A percentile compares a stretch with the other conserved stretches of the same genome.
Evolutionary conservation across 2,888 invertebrate genomes (phyloP).

Genomic region (Conchocele bisecta): DNA sequence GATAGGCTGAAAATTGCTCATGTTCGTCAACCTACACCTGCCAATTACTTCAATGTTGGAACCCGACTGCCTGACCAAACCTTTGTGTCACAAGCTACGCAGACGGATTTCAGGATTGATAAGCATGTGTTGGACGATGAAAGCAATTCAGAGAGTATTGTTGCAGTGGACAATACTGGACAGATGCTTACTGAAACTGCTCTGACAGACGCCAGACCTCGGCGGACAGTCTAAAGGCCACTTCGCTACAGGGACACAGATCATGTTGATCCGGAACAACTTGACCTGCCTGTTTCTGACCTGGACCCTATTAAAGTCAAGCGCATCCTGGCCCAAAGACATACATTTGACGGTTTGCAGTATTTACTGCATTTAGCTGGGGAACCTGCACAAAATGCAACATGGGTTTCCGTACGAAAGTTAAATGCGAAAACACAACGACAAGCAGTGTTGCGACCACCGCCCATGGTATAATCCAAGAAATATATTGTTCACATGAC

Average conservation of each 20-base stretch:
- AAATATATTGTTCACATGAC: no score
- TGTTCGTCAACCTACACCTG: slow-evolving; percentile 20
- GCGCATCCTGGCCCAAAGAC: slow-evolving; percentile 36
- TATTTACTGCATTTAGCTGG: slow-evolving; percentile 37
- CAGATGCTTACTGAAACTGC: no score
- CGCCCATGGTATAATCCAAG: no score
- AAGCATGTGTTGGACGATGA: no score
- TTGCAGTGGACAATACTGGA: no score
- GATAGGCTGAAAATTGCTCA: slow-evolving; percentile 25
- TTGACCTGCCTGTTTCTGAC: neutral
- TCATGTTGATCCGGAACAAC: slow-evolving; percentile 8
- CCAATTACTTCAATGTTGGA: slow-evolving; percentile 18
- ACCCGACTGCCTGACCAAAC: neutral
- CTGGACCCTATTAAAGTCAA: slow-evolving; percentile 29
- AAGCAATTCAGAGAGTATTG: no score
- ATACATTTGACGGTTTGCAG: slow-evolving; percentile 25
- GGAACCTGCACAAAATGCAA: no score
- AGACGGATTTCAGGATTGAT: slow-evolving; percentile 10
- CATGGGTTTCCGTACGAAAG: no score
- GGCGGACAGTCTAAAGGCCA: slow-evolving; percentile 7
- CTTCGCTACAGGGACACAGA: slow-evolving; percentile 12
- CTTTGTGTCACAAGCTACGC: slow-evolving; percentile 7
- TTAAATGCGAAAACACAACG: no score
- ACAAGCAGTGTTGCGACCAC: no score
- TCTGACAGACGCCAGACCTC: no score